A percentile compares a stretch with the other conserved stretches of the same genome.
phyloP scores from a whole-genome alignment of 1,140 invertebrate genomes.

The Anastatus disparis region DNA sequence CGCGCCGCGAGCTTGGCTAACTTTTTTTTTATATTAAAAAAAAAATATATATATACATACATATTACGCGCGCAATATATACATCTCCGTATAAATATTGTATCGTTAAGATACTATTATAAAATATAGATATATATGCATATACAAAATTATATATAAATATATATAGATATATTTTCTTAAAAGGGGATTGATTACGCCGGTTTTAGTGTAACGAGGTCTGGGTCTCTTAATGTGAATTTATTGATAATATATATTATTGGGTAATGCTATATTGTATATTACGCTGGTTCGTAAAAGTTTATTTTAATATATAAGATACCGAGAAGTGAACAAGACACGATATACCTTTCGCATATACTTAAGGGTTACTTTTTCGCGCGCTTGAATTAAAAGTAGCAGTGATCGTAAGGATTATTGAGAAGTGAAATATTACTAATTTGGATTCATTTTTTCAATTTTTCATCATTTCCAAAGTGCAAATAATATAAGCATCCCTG shows the following conservation, averaged over 20 bases:
- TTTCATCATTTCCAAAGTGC: too few relatives aligned
- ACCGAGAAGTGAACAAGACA: background rate
- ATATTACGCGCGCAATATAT: too few relatives aligned
- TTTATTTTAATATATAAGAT: too few relatives aligned
- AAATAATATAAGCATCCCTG: too few relatives aligned
- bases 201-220: background rate
- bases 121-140: background rate
- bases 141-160: background rate
- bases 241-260: background rate
- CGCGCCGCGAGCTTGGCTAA: slow-evolving; percentile 44
- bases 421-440: too few relatives aligned
- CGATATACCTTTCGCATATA: background rate
- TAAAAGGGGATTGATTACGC: background rate
- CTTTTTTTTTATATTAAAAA: too few relatives aligned
- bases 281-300: background rate
- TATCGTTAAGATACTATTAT: too few relatives aligned
- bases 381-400: too few relatives aligned
- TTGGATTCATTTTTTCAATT: too few relatives aligned
- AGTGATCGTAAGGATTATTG: too few relatives aligned
- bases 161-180: background rate
- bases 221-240: background rate
- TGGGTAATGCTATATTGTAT: background rate
- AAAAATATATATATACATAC: background rate
- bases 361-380: background rate
- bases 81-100: too few relatives aligned